Conservation (phyloP, 2,113 vertebrate genomes). For the Bettongia penicillata region DNA sequence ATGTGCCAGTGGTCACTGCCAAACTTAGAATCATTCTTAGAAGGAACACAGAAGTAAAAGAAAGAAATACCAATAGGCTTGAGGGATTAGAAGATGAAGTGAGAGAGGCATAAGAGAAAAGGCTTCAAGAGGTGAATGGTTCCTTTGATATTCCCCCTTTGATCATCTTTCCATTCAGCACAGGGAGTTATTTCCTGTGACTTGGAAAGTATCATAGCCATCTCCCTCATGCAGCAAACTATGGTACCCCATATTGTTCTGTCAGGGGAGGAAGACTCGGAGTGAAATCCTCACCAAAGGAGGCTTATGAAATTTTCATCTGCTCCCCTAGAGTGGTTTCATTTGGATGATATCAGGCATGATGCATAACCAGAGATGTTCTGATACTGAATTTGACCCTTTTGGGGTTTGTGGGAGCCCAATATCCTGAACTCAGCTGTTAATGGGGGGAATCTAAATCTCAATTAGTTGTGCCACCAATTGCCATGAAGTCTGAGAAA, state of each 20-base stretch:
- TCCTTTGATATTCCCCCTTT: not conserved
- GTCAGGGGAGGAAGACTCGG: not conserved
- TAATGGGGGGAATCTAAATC: fast-evolving
- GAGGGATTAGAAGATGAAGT: not conserved
- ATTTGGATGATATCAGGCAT: fast-evolving
- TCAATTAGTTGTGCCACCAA: fast-evolving
- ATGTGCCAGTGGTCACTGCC: fast-evolving
- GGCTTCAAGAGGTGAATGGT: fast-evolving
- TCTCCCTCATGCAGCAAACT: not conserved
- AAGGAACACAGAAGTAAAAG: not conserved
- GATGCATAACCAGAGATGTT: not conserved
- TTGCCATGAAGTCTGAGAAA: fast-evolving
- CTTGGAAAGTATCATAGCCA: not conserved
- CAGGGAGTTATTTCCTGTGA: not conserved
- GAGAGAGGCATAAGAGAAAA: not conserved
- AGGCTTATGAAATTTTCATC: not conserved
- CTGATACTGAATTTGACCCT: fast-evolving
- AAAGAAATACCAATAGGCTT: not conserved
- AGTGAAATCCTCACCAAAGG: not conserved
- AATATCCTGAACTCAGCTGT: fast-evolving
- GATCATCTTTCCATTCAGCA: not conserved
- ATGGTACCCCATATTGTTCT: not conserved
- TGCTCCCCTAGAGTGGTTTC: not conserved
- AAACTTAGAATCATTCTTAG: not conserved
- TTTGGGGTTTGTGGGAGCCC: fast-evolving